phyloP scores from a whole-genome alignment of 2,113 vertebrate genomes.

The Actenoides hombroni region DNA sequence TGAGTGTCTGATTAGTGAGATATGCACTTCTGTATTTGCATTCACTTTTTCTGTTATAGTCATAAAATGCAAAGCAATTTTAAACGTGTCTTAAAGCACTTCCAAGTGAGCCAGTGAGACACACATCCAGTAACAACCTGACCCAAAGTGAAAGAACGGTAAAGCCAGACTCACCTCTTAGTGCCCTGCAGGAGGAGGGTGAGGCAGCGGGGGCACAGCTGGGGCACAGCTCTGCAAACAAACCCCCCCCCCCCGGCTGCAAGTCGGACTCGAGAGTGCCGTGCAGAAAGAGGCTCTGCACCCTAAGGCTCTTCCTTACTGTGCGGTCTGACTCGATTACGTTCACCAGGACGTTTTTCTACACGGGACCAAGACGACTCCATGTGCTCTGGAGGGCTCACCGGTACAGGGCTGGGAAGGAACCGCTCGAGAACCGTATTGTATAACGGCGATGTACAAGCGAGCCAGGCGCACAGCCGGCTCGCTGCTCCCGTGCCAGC shows the following conservation, averaged over 20 bases:
- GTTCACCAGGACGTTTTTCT: neutral
- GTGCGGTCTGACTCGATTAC: accelerated
- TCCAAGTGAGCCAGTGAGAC: neutral
- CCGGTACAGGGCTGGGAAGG: neutral
- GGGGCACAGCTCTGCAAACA: neutral
- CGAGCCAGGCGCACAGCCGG: neutral
- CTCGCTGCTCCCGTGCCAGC: neutral
- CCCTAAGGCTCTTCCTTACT: neutral
- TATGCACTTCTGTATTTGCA: neutral
- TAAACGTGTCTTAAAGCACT: neutral
- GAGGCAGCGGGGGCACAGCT: accelerated
- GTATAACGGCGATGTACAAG: neutral
- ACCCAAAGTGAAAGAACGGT: neutral
- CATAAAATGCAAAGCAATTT: neutral
- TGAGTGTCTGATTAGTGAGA: neutral
- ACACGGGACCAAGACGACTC: neutral
- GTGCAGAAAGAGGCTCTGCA: neutral
- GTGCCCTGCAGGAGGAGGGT: neutral
- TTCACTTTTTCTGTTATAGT: neutral
- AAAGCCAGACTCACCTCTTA: neutral
- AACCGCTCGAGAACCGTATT: accelerated
- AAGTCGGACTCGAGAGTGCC: neutral
- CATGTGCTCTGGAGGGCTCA: neutral
- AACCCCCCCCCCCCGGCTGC: accelerated
- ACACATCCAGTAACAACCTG: neutral